phyloP scores from a whole-genome alignment of 2,797 vertebrate species.

The Phalanger gymnotis region DNA sequence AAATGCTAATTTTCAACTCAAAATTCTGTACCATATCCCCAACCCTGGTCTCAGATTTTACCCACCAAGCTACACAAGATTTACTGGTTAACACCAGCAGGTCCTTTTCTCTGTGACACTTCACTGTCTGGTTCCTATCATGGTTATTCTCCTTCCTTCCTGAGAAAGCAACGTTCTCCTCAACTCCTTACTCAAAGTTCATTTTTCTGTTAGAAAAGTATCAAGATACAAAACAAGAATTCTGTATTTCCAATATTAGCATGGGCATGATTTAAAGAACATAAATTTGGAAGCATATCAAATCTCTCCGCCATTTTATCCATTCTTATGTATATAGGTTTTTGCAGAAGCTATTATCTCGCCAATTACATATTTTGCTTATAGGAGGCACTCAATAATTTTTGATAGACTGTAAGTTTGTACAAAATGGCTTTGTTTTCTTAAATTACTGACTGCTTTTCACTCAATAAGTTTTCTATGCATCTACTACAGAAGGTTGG shows the following conservation, averaged over 20 bases:
- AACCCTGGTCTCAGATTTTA: neutral
- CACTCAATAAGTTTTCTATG: neutral
- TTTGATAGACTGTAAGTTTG: neutral
- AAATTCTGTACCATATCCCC: neutral
- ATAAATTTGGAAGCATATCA: neutral
- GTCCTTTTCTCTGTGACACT: neutral
- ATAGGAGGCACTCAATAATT: neutral
- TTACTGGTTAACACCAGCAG: neutral
- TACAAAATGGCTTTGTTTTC: neutral
- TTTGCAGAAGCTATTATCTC: neutral
- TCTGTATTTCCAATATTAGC: neutral
- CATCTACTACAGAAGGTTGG: neutral
- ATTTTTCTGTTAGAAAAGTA: neutral
- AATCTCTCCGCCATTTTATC: neutral
- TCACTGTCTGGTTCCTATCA: neutral
- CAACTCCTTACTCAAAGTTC: neutral
- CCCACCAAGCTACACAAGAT: neutral
- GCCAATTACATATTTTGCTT: neutral
- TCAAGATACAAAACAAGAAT: neutral
- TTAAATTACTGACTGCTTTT: neutral
- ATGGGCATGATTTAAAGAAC: neutral
- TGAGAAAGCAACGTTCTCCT: neutral
- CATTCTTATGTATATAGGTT: neutral
- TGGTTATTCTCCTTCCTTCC: neutral
- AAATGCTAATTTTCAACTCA: neutral